Base-by-base conservation (phyloP, 2,888 invertebrate species). In the Ommatoiulus sabulosus region DNA sequence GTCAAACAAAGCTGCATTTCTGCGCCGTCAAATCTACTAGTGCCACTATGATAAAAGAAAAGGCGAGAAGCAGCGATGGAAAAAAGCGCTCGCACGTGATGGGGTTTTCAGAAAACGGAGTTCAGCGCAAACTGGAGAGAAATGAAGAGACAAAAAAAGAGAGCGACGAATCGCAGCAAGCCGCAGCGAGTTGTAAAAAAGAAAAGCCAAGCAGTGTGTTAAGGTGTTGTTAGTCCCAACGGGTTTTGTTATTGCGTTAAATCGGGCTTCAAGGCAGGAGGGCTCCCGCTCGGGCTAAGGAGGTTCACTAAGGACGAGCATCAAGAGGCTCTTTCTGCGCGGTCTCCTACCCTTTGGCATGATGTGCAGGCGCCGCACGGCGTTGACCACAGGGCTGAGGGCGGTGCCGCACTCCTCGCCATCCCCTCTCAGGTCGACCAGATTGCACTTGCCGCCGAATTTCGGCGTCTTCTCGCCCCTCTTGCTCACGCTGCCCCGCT, bases 381-480 rank as follows among this genome's bases (percentile, higher is more conserved):
- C 86, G 86, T 46, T 88, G 86, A 44, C 57, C 44, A 88, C 88
- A 5, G 88, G 88, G 86, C 88, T 88, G 44, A 86, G 85, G 43
- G 48, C 52, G 63, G 63, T 48, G 44, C 44, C 88, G 17, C 44
- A 86, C 17, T 44, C 84, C 12, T 88, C 88, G 80, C 88, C 46
- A n/a, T 48, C 88, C 5, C 48, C 52, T n/a, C 88, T 84, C 43
- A 88, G 44, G 63, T 88, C 88, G 20, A 88, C 72, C 88, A 86
- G 17, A 80, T 24, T 20, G 80, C 43, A 20, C 24, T 48, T 63
- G 8, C 24, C 24, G 20, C 72, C 72, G 72, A 72, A 57, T 8
- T 8, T 52, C 17, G 86, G 86, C 12, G 12, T 20, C 17, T 43
- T 52, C 7, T 52, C 52, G 17, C 87, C 52, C 52, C 24, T n/a